phyloP scores from a whole-genome alignment of 2,113 vertebrate genomes.

The Salvelinus sp. region DNA sequence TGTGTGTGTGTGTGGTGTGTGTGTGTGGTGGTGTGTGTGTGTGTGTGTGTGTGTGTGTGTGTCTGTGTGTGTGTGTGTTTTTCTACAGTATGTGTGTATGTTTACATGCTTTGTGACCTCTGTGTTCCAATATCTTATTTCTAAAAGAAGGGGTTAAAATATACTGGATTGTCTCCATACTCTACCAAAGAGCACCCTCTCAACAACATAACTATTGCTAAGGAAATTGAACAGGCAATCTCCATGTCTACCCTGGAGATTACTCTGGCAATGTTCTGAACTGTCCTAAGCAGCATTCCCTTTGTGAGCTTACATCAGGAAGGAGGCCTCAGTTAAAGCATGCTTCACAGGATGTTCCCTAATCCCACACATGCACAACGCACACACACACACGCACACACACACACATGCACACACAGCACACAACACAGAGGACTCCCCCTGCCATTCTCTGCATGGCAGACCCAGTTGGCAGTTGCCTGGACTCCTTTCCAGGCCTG shows the following conservation, averaged over 20 bases:
- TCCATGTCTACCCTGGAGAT: slow-evolving; percentile 53
- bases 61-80: slow-evolving; percentile 1
- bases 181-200: slow-evolving; percentile 45
- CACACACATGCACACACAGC: background rate
- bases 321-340: slow-evolving; percentile 41
- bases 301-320: slow-evolving; percentile 55
- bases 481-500: slow-evolving; percentile 49
- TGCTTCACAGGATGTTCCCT: slow-evolving; percentile 55
- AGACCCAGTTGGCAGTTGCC: slow-evolving; percentile 70
- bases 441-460: slow-evolving; percentile 57
- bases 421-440: slow-evolving; percentile 26
- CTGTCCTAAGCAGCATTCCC: slow-evolving; percentile 45
- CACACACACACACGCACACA: slow-evolving; percentile 30
- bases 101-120: slow-evolving; percentile 15
- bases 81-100: background rate
- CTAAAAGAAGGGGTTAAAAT: slow-evolving; percentile 39
- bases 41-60: slow-evolving; percentile 12
- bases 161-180: slow-evolving; percentile 23
- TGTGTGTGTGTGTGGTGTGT: slow-evolving; percentile 20
- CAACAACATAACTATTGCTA: slow-evolving; percentile 34
- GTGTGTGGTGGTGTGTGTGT: slow-evolving; percentile 21
- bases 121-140: slow-evolving; percentile 1
- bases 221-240: slow-evolving; percentile 50
- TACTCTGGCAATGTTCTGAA: slow-evolving; percentile 52
- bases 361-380: slow-evolving; percentile 50